Evolutionary conservation across 1,140 invertebrate species (phyloP).

Genomic region (Drosophila hydei): DNA sequence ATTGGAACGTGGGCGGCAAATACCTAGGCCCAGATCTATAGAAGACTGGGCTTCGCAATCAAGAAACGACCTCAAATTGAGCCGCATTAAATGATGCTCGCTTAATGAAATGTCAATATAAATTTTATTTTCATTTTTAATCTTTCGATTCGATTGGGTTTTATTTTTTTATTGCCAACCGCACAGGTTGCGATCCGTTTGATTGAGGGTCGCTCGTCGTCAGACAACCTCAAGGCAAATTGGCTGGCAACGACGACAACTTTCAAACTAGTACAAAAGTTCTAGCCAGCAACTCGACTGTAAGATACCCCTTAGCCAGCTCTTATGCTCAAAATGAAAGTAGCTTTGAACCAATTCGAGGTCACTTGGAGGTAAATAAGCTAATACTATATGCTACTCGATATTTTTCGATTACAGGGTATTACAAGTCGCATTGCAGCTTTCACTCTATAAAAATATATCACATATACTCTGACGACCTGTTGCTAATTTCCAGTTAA

Average conservation of each 20-base stretch:
- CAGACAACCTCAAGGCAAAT: slow-evolving; percentile 38
- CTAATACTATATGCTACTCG: too few species aligned
- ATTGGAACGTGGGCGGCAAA: slow-evolving; percentile 36
- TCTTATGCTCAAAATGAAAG: too few species aligned
- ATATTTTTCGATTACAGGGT: too few species aligned
- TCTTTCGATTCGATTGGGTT: slow-evolving; percentile 2
- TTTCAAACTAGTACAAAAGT: slow-evolving; percentile 16
- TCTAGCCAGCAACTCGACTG: not conserved
- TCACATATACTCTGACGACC: too few species aligned
- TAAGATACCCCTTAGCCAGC: not conserved
- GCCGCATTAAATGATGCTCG: slow-evolving; percentile 64
- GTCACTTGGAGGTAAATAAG: too few species aligned
- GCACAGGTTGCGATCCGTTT: slow-evolving; percentile 29
- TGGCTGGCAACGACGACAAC: slow-evolving; percentile 20
- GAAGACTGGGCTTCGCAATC: slow-evolving; percentile 50
- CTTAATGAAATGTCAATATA: slow-evolving; percentile 76
- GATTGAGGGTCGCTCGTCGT: slow-evolving; percentile 32
- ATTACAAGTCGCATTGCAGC: too few species aligned
- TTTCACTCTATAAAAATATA: too few species aligned
- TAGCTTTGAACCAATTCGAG: too few species aligned
- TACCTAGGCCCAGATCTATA: slow-evolving; percentile 21
- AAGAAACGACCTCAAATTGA: slow-evolving; percentile 36
- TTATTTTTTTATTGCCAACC: slow-evolving; percentile 14
- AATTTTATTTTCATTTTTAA: slow-evolving; percentile 41
- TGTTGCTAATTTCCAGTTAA: too few species aligned